These are phyloP conservation scores for Creontiades dilutus DNA, from an alignment of 2,888 invertebrate genomes.

Conservation along the genomic window DNA sequence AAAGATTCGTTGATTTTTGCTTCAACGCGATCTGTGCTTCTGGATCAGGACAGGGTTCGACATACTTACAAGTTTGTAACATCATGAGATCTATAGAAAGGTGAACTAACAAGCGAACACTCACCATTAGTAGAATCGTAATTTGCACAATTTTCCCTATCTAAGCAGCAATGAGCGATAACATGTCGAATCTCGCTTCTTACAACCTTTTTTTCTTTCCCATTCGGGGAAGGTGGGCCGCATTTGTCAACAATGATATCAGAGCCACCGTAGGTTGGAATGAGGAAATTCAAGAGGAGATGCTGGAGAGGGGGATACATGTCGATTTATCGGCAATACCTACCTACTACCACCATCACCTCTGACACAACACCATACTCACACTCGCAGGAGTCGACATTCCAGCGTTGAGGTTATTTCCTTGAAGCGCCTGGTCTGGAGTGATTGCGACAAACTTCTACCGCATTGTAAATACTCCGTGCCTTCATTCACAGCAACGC, in stretches of 20 bases:
- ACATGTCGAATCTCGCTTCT: no score
- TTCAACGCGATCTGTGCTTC: no score
- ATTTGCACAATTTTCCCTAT: no score
- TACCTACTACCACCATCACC: neutral
- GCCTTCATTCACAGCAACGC: slow-evolving; percentile 26
- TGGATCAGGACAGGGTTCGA: no score
- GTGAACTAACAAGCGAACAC: no score
- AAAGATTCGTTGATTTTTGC: no score
- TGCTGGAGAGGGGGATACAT: neutral
- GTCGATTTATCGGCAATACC: slow-evolving; percentile 29
- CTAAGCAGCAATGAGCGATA: no score
- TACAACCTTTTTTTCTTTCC: no score
- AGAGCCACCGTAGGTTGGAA: neutral
- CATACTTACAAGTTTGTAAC: no score
- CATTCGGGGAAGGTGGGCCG: neutral
- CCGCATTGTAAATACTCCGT: neutral
- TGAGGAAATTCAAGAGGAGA: neutral
- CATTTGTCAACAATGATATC: slow-evolving; percentile 21
- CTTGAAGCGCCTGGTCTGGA: neutral
- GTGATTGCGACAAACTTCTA: slow-evolving; percentile 28
- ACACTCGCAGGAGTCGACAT: neutral
- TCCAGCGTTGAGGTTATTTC: slow-evolving; percentile 23
- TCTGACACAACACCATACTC: neutral
- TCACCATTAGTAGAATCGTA: no score
- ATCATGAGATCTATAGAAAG: no score